Base-by-base conservation (phyloP, 2,888 invertebrate species). In the Microchrysa polita region DNA sequence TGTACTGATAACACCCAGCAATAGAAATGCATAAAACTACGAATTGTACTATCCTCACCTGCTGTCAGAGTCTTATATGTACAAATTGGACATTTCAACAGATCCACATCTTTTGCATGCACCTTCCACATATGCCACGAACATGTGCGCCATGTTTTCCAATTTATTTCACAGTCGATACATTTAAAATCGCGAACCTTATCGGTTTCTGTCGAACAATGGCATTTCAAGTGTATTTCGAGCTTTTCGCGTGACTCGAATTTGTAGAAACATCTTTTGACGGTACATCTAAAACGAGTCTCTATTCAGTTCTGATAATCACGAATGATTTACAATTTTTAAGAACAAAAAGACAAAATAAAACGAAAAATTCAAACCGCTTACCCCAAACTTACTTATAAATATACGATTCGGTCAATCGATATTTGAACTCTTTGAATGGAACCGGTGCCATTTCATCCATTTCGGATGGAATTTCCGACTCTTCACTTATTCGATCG, bases 51-150 rank as follows among this genome's bases (percentile, higher is more conserved):
- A n/a, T 18, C 18, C 74, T 79, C 79, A 86, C 87, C 82, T 53
- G 86, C 83, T 1, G 87, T 86, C 60, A 87, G 83, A 4, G 88
- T 87, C 78, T 88, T 89, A 79, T 88, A 89, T 5, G 81, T 80
- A 78, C 90, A 90, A 73, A 87, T 82, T 0, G 88, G 87, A 78
- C 90, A 90, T 27, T 86, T 85, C 59, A 88, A 82, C 53, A 90
- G 80, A 77, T 89, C 90, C 69, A 88, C 83, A 80, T 89, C 88
- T 12, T 90, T 83, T 77, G 87, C 85, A 82, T 93, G 92, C 2
- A 85, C 83, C 77, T 88, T 89, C 90, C 92, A 92, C 78, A 93
- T 83, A 82, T 93, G 93, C 77, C 87, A 83, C 7, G 90, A 88
- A 79, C 92, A 90, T 5, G 87, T 85, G 20, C 89, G 86, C 93